Evolutionary conservation across 2,888 invertebrate genomes (phyloP).

Genomic region (Morinoia aosen): DNA sequence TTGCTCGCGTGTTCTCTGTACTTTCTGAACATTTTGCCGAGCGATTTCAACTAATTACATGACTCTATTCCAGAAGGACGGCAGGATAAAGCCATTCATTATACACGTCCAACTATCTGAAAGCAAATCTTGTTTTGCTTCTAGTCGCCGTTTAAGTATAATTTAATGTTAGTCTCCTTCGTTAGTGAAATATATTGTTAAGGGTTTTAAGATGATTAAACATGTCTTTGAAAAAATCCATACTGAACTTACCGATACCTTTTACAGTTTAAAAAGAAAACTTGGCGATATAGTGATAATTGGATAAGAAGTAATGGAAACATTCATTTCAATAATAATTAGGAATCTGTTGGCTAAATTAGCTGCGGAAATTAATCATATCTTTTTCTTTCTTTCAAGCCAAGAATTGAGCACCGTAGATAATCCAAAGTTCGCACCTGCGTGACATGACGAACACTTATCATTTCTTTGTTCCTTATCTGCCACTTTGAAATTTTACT

Average conservation of each 20-base stretch:
- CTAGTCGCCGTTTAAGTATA: not conserved
- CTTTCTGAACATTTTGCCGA: not conserved
- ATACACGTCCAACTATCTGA: not conserved
- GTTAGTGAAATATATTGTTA: not conserved
- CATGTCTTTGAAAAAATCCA: not conserved
- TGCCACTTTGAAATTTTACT: not conserved
- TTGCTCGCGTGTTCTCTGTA: not conserved
- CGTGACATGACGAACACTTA: not conserved
- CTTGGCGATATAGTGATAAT: not conserved
- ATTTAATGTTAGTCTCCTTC: not conserved
- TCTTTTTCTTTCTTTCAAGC: not conserved
- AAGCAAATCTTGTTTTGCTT: not conserved
- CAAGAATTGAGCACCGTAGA: not conserved
- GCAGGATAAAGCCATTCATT: not conserved
- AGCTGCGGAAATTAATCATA: not conserved
- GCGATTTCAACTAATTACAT: not conserved
- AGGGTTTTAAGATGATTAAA: not conserved
- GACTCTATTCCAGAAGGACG: not conserved
- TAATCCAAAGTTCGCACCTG: not conserved
- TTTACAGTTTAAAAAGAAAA: not conserved
- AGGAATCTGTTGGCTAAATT: not conserved
- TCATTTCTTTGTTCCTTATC: not conserved
- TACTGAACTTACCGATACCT: not conserved
- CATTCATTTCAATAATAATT: too few species aligned
- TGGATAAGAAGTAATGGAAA: too few species aligned